Evolutionary conservation across 64 coral and sea anemone genomes (phyloP).

Genomic region (Trachythela sp.): DNA sequence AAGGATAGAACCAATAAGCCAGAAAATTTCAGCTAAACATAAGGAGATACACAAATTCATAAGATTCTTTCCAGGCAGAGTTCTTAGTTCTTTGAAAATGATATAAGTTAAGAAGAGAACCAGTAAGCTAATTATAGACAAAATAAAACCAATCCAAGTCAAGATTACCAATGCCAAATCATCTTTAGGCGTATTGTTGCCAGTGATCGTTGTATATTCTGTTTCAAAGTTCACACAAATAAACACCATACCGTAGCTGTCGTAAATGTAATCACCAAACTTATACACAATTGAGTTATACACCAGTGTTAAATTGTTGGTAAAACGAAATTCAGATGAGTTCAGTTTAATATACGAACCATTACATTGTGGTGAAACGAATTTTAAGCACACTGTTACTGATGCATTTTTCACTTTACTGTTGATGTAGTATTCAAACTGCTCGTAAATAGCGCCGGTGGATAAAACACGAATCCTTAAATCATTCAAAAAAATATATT

Average conservation of each 20-base stretch:
- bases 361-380: background rate
- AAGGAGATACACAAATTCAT: conserved; percentile 76
- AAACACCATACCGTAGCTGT: background rate
- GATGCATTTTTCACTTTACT: background rate
- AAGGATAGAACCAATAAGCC: conserved; percentile 58
- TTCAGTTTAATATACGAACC: background rate
- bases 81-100: conserved; percentile 58
- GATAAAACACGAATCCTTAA: background rate
- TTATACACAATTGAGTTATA: background rate
- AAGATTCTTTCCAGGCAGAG: conserved; percentile 77
- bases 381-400: background rate
- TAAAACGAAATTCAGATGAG: background rate
- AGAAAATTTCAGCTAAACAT: conserved; percentile 68
- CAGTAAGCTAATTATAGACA: background rate
- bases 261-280: background rate
- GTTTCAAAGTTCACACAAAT: background rate
- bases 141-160: background rate
- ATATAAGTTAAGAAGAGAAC: conserved; percentile 23
- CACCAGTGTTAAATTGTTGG: background rate
- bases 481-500: background rate
- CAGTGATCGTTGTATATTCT: background rate
- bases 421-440: background rate
- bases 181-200: background rate
- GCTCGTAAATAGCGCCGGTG: background rate
- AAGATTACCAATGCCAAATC: background rate